Evolutionary conservation across 2,888 invertebrate genomes (phyloP), one percentile per base, ranked within the genome.

Genomic region (Linyphia triangularis): DNA sequence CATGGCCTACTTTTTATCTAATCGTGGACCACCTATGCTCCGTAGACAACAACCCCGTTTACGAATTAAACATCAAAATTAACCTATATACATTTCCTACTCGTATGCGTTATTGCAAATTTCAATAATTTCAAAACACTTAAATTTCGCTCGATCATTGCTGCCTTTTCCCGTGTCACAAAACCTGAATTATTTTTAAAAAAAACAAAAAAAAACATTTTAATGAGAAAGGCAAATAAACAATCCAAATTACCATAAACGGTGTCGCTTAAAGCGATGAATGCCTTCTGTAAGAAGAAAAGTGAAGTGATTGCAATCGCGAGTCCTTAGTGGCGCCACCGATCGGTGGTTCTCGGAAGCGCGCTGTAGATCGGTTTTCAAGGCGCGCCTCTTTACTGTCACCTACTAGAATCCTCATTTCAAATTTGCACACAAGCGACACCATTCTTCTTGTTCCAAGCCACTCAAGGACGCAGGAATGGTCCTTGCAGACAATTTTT

Each of bases 311-410:
- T 72, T 51, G 24, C 30, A n/a, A 73, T 73, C 73, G n/a, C 33
- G 59, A 30, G 51, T 19, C 28, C 40, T 57, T 2, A 5, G 28
- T 43, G 65, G 65, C 78, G 78, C 65, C 78, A 10, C 78, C 30
- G 16, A n/a, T 26, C 51, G 77, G 61, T 16, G 24, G 16, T 77
- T 77, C 63, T 37, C 4, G 33, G 79, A 79, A 75, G 5, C 67
- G 22, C 22, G 30, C 19, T 22, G 59, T 13, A 43, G 69, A 26
- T 82, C 73, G 22, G 16, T 28, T 82, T 72, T 61, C 82, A 82
- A 82, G 82, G 82, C 82, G 82, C 82, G 82, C 72, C n/a, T n/a
- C 82, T 26, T 10, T 9, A 9, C 33, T 82, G 82, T 82, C 82
- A 82, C 81, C 69, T 69, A 43, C 43, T 40, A 24, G 65, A 26